Percentiles rank a stretch among this genome's conserved stretches.
Conservation (phyloP, 2,797 vertebrate genomes). For the Lemur catta region DNA sequence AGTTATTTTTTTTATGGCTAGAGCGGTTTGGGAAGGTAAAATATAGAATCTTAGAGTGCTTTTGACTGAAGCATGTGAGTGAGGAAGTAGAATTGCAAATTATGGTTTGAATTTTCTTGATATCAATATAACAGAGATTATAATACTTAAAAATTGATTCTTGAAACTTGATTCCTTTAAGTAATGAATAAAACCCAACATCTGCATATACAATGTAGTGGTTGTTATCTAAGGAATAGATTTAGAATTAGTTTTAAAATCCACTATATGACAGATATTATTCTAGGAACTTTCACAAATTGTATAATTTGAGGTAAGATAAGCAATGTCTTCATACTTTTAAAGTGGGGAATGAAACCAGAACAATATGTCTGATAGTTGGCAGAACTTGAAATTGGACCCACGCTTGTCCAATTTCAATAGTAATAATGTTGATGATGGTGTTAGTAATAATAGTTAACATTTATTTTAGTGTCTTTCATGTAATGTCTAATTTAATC, state of each 20-base stretch:
- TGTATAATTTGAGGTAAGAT: not conserved
- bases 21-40: not conserved
- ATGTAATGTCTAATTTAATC: not conserved
- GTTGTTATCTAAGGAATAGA: not conserved
- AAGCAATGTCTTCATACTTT: constrained; percentile 11
- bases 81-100: not conserved
- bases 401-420: not conserved
- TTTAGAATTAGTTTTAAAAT: constrained; percentile 29
- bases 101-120: constrained; percentile 26
- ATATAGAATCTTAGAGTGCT: not conserved
- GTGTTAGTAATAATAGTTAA: constrained; percentile 1
- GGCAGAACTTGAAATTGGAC: not conserved
- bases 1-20: not conserved
- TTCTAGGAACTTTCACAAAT: not conserved
- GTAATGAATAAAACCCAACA: not conserved
- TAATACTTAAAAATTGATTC: not conserved
- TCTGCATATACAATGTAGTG: not conserved
- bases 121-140: not conserved
- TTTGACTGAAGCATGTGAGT: not conserved
- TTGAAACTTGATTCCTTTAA: not conserved
- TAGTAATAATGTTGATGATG: not conserved
- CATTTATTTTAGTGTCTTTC: not conserved
- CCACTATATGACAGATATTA: not conserved
- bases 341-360: constrained; percentile 19
- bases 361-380: not conserved